Conservation (phyloP, 2,113 vertebrate genomes). For the Saccopteryx bilineata region DNA sequence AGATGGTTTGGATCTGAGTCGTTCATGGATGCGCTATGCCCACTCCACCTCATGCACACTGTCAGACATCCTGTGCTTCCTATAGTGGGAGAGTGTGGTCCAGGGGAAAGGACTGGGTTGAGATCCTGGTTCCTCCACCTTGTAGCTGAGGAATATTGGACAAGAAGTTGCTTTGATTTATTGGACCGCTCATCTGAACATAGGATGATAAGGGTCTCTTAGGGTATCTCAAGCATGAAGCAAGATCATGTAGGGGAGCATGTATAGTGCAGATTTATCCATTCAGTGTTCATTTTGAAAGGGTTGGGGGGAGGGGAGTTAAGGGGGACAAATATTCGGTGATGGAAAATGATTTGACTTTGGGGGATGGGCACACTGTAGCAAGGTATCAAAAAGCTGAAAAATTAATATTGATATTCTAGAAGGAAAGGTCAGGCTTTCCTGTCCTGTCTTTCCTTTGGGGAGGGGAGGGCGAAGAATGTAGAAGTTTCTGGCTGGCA, state of each 20-base stretch:
- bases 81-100: not conserved
- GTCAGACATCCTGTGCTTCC: not conserved
- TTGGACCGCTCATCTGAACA: not conserved
- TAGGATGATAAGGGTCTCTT: not conserved
- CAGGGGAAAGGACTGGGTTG: not conserved
- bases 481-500: too few species aligned
- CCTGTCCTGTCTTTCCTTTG: too few species aligned
- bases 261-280: not conserved
- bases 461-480: too few species aligned
- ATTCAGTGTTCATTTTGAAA: not conserved
- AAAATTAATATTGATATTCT: too few species aligned
- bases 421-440: too few species aligned
- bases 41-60: fast-evolving
- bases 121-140: not conserved
- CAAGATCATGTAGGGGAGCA: not conserved
- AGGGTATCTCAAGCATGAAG: not conserved
- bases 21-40: fast-evolving
- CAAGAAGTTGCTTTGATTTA: not conserved
- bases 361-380: too few species aligned
- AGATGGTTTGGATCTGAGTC: fast-evolving
- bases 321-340: too few species aligned
- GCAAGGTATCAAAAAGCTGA: too few species aligned
- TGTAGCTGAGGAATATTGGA: not conserved
- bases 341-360: too few species aligned
- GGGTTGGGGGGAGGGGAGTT: too few species aligned